Evolutionary conservation across 2,113 vertebrate genomes (phyloP).

Genomic region (human (Homo sapiens)): DNA sequence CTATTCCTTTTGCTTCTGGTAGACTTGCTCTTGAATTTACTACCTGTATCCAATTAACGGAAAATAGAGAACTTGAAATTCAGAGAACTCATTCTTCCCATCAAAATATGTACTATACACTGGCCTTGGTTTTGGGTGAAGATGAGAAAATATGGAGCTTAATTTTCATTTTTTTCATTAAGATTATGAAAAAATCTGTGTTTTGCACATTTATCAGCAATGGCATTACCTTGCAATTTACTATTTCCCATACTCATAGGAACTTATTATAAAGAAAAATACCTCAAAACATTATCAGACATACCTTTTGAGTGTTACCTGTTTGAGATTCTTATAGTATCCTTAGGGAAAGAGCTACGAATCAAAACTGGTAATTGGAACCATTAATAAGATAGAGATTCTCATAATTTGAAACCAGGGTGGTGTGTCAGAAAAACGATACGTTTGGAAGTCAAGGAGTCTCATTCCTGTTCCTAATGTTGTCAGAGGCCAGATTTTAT

Average conservation of each 20-base stretch:
- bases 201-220: conserved; percentile 31
- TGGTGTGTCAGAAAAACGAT: background rate
- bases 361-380: conserved; percentile 57
- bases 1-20: background rate
- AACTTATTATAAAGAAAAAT: conserved; percentile 72
- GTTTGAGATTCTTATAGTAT: conserved; percentile 37
- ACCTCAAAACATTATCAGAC: background rate
- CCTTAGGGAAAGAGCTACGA: conserved; percentile 24
- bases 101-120: background rate
- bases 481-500: background rate
- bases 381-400: conserved; percentile 51
- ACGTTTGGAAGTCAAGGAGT: background rate
- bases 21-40: conserved; percentile 7
- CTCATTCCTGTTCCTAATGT: background rate
- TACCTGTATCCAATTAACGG: conserved; percentile 40
- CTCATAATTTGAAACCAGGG: background rate
- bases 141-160: background rate
- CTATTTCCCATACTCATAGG: conserved; percentile 45
- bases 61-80: background rate
- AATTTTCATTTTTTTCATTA: conserved; percentile 39
- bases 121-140: background rate
- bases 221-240: conserved; percentile 34
- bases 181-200: conserved; percentile 42
- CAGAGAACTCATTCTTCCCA: background rate
- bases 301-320: conserved; percentile 53